phyloP scores from a whole-genome alignment of 2,797 vertebrate species.

The Danio tinwini region DNA sequence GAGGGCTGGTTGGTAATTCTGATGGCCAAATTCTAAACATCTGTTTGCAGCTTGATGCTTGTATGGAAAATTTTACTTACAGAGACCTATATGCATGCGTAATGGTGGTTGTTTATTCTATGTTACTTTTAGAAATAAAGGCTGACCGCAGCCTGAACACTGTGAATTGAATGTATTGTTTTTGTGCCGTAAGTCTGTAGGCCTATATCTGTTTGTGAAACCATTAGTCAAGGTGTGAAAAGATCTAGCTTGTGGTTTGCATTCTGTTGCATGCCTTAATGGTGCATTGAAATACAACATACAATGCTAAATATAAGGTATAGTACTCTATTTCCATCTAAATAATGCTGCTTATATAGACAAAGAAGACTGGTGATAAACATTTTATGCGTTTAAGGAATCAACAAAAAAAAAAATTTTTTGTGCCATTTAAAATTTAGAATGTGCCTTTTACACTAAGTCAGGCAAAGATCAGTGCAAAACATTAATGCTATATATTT shows the following conservation, averaged over 20 bases:
- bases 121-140: constrained; percentile 10
- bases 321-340: background rate
- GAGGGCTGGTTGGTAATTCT: background rate
- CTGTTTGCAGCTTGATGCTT: background rate
- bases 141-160: background rate
- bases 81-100: background rate
- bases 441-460: too few species aligned
- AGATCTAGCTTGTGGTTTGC: background rate
- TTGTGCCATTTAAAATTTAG: too few species aligned
- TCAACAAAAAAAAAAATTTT: too few species aligned
- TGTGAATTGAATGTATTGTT: background rate
- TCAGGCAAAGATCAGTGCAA: too few species aligned
- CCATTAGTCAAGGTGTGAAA: constrained; percentile 3
- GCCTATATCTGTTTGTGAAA: background rate
- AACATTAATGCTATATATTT: too few species aligned
- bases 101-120: background rate
- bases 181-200: background rate
- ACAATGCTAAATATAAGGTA: background rate
- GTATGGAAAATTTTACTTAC: constrained; percentile 30
- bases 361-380: too few species aligned
- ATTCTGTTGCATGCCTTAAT: background rate
- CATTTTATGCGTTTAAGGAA: too few species aligned
- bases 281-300: background rate
- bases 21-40: background rate
- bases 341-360: too few species aligned